These are phyloP conservation scores for Hypomesus transpacificus DNA, from an alignment of 2,113 vertebrate genomes.

Conservation along the genomic window DNA sequence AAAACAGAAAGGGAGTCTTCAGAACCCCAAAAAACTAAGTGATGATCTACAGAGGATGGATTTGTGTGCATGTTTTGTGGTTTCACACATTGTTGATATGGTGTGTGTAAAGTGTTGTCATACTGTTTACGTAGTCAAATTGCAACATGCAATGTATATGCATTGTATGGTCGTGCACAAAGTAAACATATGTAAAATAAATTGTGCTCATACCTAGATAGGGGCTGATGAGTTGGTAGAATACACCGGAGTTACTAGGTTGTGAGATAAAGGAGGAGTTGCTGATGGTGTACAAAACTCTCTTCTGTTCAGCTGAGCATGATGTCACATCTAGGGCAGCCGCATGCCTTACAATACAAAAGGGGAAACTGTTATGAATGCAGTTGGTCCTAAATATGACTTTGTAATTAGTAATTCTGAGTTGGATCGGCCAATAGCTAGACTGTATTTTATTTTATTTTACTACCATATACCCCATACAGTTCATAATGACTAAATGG, in stretches of 20 bases:
- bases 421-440: no score
- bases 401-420: no score
- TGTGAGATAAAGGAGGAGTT: constrained; percentile 50
- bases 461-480: no score
- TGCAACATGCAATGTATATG: no score
- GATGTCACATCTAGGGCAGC: constrained; percentile 43
- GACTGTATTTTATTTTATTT: no score
- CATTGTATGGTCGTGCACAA: not conserved
- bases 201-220: constrained; percentile 70
- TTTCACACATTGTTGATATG: no score
- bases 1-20: not conserved
- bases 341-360: constrained; percentile 44
- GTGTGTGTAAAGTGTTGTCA: no score
- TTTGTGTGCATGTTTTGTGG: no score
- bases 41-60: no score
- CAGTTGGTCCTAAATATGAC: no score
- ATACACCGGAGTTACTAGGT: constrained; percentile 7
- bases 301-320: constrained; percentile 56
- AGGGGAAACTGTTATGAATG: not conserved
- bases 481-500: no score
- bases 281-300: constrained; percentile 62
- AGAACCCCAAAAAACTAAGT: not conserved
- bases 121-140: no score
- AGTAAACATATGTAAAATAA: not conserved
- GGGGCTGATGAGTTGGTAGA: constrained; percentile 59